A percentile compares a stretch with the other conserved stretches of the same genome.
phyloP scores from a whole-genome alignment of 1,140 invertebrate species.

The Heliconius melpomene region DNA sequence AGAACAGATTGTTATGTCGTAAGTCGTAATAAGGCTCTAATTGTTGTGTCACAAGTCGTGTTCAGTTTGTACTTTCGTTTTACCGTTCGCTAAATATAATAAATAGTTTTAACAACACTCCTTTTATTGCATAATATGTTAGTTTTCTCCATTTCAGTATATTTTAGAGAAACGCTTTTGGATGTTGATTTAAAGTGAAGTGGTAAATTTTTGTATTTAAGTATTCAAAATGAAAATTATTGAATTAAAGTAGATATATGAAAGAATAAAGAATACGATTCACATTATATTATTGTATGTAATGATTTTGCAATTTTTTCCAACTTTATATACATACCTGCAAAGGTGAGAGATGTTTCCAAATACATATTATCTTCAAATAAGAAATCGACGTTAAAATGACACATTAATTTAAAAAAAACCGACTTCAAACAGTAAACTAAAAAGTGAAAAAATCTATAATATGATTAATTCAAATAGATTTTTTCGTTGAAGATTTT shows the following conservation, averaged over 20 bases:
- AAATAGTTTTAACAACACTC: constrained; percentile 38
- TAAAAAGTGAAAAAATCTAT: too few relatives aligned
- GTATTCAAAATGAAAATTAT: neutral
- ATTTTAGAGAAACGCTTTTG: neutral
- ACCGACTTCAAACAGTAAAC: too few relatives aligned
- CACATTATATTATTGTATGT: too few relatives aligned
- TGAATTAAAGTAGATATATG: too few relatives aligned
- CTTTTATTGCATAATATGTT: constrained; percentile 39
- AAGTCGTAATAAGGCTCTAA: constrained; percentile 47
- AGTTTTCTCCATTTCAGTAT: neutral
- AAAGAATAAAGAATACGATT: too few relatives aligned
- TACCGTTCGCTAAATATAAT: constrained; percentile 44
- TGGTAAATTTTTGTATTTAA: neutral
- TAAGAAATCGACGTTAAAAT: neutral
- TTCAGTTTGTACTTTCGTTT: constrained; percentile 51
- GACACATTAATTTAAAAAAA: neutral
- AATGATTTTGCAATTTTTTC: too few relatives aligned
- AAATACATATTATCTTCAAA: neutral
- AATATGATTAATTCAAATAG: too few relatives aligned
- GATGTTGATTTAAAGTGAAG: neutral
- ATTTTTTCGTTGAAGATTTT: too few relatives aligned
- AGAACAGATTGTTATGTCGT: constrained; percentile 12
- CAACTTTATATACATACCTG: too few relatives aligned
- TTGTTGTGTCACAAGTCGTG: constrained; percentile 54
- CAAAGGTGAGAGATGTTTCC: too few relatives aligned